phyloP scores from a whole-genome alignment of 23 tunicate genomes.

The Styela clava region DNA sequence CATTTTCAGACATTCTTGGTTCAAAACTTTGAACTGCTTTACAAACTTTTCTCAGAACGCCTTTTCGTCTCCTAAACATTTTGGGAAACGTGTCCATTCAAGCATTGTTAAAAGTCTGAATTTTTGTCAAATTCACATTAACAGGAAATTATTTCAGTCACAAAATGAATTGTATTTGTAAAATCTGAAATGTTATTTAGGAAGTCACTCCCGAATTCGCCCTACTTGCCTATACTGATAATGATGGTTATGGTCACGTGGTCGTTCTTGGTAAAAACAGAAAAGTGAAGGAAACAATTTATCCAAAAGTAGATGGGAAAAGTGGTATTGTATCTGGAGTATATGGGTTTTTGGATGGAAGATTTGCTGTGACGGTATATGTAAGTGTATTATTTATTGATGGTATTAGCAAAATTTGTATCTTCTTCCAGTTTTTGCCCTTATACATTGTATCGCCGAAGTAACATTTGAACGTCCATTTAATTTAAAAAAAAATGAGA shows the following conservation, averaged over 20 bases:
- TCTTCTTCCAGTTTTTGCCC: neutral
- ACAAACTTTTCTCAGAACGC: no score
- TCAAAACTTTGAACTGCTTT: no score
- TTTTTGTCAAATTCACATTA: no score
- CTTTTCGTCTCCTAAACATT: no score
- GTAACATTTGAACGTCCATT: neutral
- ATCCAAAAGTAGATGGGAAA: slow-evolving; percentile 29
- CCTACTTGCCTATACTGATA: slow-evolving; percentile 50
- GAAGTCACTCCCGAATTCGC: slow-evolving; percentile 37
- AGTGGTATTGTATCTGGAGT: slow-evolving; percentile 48
- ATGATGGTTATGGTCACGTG: slow-evolving; percentile 38
- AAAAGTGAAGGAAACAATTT: slow-evolving; percentile 24
- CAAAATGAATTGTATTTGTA: no score
- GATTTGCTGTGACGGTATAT: slow-evolving; percentile 51
- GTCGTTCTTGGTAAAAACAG: slow-evolving; percentile 30
- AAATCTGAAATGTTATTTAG: slow-evolving; percentile 17
- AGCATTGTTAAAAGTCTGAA: no score
- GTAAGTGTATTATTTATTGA: slow-evolving; percentile 29
- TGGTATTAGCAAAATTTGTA: no score
- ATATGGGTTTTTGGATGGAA: slow-evolving; percentile 64
- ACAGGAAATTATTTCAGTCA: no score
- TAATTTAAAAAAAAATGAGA: no score
- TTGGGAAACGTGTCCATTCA: no score
- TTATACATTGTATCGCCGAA: no score
- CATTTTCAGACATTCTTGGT: no score